These are phyloP conservation scores for Trichoplusia ni DNA, from an alignment of 1,140 invertebrate species.

Conservation along the genomic window DNA sequence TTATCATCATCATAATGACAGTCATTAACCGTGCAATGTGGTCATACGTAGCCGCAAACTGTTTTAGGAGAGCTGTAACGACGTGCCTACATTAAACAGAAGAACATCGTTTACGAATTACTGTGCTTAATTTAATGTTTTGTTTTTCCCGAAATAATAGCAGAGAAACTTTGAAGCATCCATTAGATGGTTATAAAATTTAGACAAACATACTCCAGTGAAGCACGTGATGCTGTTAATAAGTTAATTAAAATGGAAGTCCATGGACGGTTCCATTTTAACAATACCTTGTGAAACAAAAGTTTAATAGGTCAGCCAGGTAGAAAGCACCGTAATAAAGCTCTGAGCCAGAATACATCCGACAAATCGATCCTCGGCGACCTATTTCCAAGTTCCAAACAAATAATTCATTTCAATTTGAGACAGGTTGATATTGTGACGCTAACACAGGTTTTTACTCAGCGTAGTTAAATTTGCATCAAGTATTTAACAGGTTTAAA, in stretches of 20 bases:
- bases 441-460: slow-evolving; percentile 16
- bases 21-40: slow-evolving; percentile 14
- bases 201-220: too few species aligned
- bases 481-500: background rate
- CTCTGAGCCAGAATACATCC: background rate
- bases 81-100: background rate
- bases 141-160: background rate
- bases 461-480: slow-evolving; percentile 1
- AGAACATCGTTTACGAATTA: background rate
- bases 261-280: too few species aligned
- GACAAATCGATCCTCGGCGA: background rate
- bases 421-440: background rate
- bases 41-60: slow-evolving; percentile 1
- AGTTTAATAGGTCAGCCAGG: too few species aligned
- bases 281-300: too few species aligned
- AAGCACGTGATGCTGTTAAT: too few species aligned
- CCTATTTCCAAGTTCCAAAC: background rate
- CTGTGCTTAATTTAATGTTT: background rate
- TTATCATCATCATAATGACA: slow-evolving; percentile 9
- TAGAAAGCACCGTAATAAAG: too few species aligned
- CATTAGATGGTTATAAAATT: too few species aligned
- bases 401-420: slow-evolving; percentile 14
- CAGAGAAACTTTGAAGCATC: too few species aligned
- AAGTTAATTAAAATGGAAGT: too few species aligned
- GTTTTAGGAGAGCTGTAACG: slow-evolving; percentile 2